Base-by-base conservation (phyloP, 2,888 invertebrate genomes). In the Megamerina dolium region DNA sequence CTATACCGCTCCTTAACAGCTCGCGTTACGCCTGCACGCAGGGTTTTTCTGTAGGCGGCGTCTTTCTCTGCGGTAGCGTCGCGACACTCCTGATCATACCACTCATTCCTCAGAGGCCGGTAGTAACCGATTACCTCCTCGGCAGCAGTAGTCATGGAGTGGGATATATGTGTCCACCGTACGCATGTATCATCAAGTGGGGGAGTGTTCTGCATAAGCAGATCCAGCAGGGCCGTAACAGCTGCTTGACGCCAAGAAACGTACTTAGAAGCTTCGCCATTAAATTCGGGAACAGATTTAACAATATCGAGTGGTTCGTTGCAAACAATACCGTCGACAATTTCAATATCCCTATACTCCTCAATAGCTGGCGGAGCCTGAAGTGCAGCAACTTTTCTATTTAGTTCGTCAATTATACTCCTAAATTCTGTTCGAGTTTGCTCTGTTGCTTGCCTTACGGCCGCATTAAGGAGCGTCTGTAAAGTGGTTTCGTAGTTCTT, bases 211-310 rank as follows among this genome's bases (percentile, higher is more conserved):
- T 39, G 27, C 10, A 36, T 43, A 8, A 43, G 12, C 27, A 5
- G 13, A 16, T n/a, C 27, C 8, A 31, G 8, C 31, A 31, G 43
- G 2, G 42, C 42, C 8, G 17, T 21, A n/a, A n/a, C 30, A 12
- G 38, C 46, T 17, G 49, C 44, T 29, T 49, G 49, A 8, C 39
- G 31, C 43, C 44, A 47, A 6, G 47, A 35, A 6, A 50, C 41
- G 23, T 50, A 50, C 10, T 32, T 36, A 9, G 31, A 41, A 3
- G 44, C 43, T 5, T 42, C 33, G 2, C 42, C 42, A n/a, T 18
- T 31, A 16, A 42, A 44, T 16, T 36, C 41, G 4, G 46, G 47
- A 4, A 45, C n/a, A 9, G 33, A 43, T 32, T 51, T 45, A 3
- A 47, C 10, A 3, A 41, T 14, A 14, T 45, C 45, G 23, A 45